Base-by-base conservation (phyloP, 2,888 invertebrate genomes). In the Standfussiana lucernea region DNA sequence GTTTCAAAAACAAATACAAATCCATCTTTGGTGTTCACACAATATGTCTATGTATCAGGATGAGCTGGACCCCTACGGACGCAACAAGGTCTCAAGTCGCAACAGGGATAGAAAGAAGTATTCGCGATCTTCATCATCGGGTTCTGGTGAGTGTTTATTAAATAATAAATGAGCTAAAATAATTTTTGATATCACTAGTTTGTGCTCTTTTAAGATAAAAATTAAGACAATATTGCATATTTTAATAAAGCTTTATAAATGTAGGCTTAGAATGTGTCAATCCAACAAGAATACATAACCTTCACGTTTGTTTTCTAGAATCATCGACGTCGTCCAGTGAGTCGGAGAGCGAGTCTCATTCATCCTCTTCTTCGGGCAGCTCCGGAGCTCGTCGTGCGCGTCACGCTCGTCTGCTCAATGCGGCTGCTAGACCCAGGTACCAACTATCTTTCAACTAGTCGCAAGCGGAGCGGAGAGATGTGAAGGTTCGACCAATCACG, bases 321-420 rank as follows among this genome's bases (percentile, higher is more conserved):
- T 95, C 97, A 2, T 96, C 97, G 21, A 92, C 97, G 10, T 94
- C 97, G 47, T 96, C 97, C 1, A 96, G 96, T 79, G 97, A 96
- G 80, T 96, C 97, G 0, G 97, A 97, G 89, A 97, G 96, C 89
- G 97, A 96, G 80, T 95, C 97, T 0, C 96, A 93, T 28, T 95
- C 97, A 71, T 96, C 97, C 21, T 96, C 97, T 4, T 94, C 97
- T 2, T 96, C 96, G 62, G 96, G 96, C 80, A 96, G 96, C 80
- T 97, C 97, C 28, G 95, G 95, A 2, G 94, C 96, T 40, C 90
- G 95, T 2, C 94, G 96, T 15, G 96, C 96, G 8, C 82, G 96
- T 0, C 96, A 96, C 85, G 96, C 96, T 69, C 87, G 96, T 3
- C 91, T 96, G 0, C 92, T 96, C 78, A 96, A 96, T 89, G 96